These are phyloP conservation scores for Zaprionus africanus DNA, from an alignment of 1,140 invertebrate species.

Conservation along the genomic window DNA sequence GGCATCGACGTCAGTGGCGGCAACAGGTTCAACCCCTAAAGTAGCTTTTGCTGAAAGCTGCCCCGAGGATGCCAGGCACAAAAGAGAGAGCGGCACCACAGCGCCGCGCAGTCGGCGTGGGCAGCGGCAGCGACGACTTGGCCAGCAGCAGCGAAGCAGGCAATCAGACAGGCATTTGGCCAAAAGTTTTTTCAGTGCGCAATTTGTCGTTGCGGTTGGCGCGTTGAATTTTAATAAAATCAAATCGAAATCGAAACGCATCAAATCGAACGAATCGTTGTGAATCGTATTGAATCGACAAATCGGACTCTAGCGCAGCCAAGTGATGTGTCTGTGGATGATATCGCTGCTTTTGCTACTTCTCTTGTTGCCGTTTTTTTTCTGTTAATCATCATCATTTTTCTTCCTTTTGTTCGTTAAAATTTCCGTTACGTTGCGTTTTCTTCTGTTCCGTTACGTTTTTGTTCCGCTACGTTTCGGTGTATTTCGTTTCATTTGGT, in stretches of 20 bases:
- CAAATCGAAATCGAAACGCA: not conserved
- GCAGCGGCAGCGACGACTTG: slow-evolving; percentile 30
- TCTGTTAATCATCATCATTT: slow-evolving; percentile 2
- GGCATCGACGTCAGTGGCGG: slow-evolving; percentile 14
- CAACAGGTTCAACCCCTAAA: slow-evolving; percentile 72
- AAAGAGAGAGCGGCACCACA: slow-evolving; percentile 3
- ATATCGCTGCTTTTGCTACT: slow-evolving; percentile 10
- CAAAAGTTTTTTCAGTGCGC: slow-evolving; percentile 72
- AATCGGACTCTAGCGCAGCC: not conserved
- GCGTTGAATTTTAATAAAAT: slow-evolving; percentile 39
- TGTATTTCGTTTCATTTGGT: not conserved
- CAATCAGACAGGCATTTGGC: slow-evolving; percentile 49
- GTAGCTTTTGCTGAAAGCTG: slow-evolving; percentile 42
- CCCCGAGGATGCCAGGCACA: slow-evolving; percentile 30
- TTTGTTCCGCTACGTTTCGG: not conserved
- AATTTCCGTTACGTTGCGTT: slow-evolving; percentile 6
- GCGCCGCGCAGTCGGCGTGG: slow-evolving; percentile 18
- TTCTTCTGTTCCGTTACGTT: not conserved
- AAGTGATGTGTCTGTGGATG: slow-evolving; percentile 18
- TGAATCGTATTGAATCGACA: not conserved
- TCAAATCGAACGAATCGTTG: not conserved
- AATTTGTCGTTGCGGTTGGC: slow-evolving; percentile 74
- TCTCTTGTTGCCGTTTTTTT: not conserved
- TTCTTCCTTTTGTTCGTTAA: not conserved
- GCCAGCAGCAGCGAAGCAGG: slow-evolving; percentile 4